phyloP scores from a whole-genome alignment of 2,797 vertebrate genomes.

The Catharus ustulatus region DNA sequence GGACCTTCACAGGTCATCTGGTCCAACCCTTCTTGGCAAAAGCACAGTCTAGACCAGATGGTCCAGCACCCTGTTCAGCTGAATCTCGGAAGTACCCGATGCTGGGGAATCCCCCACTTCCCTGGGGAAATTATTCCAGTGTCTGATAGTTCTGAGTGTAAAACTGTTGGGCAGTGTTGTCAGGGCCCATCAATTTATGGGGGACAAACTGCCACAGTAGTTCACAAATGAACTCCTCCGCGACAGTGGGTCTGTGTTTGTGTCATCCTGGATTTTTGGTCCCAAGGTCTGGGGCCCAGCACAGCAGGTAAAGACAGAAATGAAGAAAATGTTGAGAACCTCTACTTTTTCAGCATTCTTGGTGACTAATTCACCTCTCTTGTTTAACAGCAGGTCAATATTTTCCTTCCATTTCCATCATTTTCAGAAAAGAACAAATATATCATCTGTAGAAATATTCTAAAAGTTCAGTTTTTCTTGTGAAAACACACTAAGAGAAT shows the following conservation, averaged over 20 bases:
- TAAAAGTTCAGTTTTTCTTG: constrained; percentile 65
- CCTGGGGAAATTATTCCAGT: neutral
- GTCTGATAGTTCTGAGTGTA: neutral
- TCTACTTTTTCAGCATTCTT: neutral
- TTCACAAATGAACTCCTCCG: neutral
- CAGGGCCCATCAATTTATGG: neutral
- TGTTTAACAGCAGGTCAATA: neutral
- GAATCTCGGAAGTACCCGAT: neutral
- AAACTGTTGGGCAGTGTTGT: neutral
- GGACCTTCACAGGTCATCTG: neutral
- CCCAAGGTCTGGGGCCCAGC: too few relatives aligned
- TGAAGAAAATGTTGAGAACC: neutral
- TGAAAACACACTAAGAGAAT: constrained; percentile 57
- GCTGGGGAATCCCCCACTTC: neutral
- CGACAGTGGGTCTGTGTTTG: rapidly evolving
- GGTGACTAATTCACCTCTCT: neutral
- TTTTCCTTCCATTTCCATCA: neutral
- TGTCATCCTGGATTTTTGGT: neutral
- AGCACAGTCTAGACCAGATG: neutral
- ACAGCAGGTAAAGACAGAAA: neutral
- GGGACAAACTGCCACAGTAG: neutral
- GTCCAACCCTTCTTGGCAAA: neutral
- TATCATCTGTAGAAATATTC: constrained; percentile 49
- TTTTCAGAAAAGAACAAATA: neutral
- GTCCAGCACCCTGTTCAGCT: neutral